These are phyloP conservation scores for Stenurella melanura DNA, from an alignment of 2,888 invertebrate genomes.

Conservation along the genomic window DNA sequence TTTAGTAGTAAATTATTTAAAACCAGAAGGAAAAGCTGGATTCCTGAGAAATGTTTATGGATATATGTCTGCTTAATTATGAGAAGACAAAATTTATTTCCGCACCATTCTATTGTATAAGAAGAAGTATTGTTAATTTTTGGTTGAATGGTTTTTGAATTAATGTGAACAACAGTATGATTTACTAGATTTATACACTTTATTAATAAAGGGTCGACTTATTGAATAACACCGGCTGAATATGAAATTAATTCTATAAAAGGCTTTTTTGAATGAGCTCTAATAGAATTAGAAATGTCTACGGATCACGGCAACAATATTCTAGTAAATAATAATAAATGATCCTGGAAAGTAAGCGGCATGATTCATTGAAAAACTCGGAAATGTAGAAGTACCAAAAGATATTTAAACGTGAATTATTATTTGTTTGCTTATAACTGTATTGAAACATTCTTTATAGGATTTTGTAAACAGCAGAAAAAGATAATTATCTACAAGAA, in stretches of 20 bases:
- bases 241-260: constrained; percentile 4
- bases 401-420: too few relatives aligned
- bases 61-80: background rate
- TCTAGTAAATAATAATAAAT: background rate
- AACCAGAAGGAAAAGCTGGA: background rate
- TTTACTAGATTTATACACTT: constrained; percentile 23
- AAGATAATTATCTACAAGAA: too few relatives aligned
- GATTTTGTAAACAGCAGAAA: too few relatives aligned
- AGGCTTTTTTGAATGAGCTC: background rate
- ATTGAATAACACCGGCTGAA: constrained; percentile 1
- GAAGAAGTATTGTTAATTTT: constrained; percentile 30
- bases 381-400: background rate
- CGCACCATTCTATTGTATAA: constrained; percentile 7
- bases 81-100: constrained; percentile 23
- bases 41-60: background rate
- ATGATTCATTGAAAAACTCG: background rate
- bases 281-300: constrained; percentile 1
- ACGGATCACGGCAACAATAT: background rate
- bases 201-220: constrained; percentile 7
- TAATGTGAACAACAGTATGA: constrained; percentile 30
- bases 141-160: constrained; percentile 31
- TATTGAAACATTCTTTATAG: too few relatives aligned
- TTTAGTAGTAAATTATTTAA: background rate
- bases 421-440: too few relatives aligned
- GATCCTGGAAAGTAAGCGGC: background rate